phyloP scores from a whole-genome alignment of 2,113 vertebrate genomes.

The Eulacestoma nigropectus region DNA sequence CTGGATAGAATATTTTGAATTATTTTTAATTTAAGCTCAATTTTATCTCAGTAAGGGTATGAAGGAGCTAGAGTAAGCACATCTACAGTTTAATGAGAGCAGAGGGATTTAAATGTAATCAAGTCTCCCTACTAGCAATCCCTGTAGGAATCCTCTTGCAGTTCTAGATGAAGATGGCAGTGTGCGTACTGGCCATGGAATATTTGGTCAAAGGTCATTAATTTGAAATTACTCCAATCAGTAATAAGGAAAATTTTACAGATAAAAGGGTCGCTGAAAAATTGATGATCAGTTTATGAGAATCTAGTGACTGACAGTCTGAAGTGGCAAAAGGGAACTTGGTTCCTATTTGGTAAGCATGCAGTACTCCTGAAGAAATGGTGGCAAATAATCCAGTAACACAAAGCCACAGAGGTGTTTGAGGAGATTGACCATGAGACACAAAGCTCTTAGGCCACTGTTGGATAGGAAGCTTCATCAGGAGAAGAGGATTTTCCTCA shows the following conservation, averaged over 20 bases:
- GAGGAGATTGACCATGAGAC: not conserved
- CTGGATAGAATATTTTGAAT: not conserved
- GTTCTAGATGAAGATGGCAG: not conserved
- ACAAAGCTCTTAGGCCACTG: not conserved
- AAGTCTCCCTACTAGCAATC: not conserved
- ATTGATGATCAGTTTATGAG: not conserved
- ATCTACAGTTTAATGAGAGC: not conserved
- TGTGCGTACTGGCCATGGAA: not conserved
- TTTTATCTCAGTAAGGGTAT: not conserved
- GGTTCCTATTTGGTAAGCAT: not conserved
- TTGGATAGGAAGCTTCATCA: not conserved
- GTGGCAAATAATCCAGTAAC: not conserved
- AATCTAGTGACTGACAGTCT: not conserved
- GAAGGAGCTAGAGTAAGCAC: not conserved
- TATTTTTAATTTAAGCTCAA: not conserved
- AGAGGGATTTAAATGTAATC: not conserved
- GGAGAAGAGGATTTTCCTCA: not conserved
- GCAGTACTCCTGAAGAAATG: not conserved
- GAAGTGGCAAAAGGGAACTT: not conserved
- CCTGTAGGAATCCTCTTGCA: not conserved
- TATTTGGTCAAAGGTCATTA: not conserved
- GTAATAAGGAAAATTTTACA: not conserved
- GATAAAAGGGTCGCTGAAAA: not conserved
- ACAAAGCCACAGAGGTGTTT: not conserved
- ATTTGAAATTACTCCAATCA: not conserved